A percentile compares a stretch with the other conserved stretches of the same genome.
Conservation (phyloP, 2,888 invertebrate genomes). For the Aphrophora alni region DNA sequence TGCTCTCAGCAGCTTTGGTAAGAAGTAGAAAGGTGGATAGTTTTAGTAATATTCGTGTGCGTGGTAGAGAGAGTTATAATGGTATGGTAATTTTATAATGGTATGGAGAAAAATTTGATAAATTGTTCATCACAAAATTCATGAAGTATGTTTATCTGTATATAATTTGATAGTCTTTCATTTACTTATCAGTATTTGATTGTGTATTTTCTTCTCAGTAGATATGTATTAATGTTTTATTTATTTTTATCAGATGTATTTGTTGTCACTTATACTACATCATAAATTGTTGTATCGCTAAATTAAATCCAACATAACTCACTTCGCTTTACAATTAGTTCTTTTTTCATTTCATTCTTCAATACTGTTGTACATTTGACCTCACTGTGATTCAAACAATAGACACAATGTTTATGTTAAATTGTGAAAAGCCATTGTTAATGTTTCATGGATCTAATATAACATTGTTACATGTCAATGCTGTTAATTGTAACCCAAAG, state of each 20-base stretch:
- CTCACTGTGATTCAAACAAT: not conserved
- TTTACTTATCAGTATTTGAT: not conserved
- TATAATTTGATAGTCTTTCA: conserved; percentile 1
- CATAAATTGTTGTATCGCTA: not conserved
- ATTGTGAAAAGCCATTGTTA: not conserved
- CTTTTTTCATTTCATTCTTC: not conserved
- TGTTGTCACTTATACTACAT: not conserved
- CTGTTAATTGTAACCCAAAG: not conserved
- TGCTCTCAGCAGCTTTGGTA: too few species aligned
- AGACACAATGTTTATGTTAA: not conserved
- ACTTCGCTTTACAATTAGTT: not conserved
- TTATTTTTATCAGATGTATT: not conserved
- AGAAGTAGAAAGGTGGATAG: too few species aligned
- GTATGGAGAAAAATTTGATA: too few species aligned
- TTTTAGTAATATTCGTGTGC: too few species aligned
- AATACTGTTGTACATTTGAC: not conserved
- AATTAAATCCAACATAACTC: not conserved
- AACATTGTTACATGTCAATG: not conserved
- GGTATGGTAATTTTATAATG: too few species aligned
- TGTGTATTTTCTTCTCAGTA: not conserved
- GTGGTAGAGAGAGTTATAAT: too few species aligned
- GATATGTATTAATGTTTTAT: not conserved
- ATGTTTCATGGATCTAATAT: not conserved
- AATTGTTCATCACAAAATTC: too few species aligned
- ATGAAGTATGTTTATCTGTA: not conserved